A percentile compares a stretch with the other conserved stretches of the same genome.
Evolutionary conservation across 2,888 invertebrate genomes (phyloP).

Genomic region (Microctonus hyperodae): DNA sequence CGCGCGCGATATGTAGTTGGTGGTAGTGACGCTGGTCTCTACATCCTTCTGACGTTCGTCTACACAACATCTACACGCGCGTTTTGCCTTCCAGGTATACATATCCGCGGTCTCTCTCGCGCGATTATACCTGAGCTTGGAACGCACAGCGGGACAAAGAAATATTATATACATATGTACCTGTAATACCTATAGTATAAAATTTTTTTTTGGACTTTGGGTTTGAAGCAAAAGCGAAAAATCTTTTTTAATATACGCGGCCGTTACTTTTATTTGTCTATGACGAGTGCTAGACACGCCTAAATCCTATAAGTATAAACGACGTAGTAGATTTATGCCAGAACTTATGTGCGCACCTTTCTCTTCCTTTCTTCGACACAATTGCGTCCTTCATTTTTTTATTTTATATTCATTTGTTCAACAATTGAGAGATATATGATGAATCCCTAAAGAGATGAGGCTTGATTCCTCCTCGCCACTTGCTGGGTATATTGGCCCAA

Average conservation of each 20-base stretch:
- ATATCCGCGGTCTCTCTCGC: background rate
- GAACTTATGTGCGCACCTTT: conserved; percentile 6
- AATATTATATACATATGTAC: background rate
- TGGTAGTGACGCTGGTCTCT: conserved; percentile 38
- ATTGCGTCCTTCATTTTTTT: conserved; percentile 12
- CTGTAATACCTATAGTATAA: background rate
- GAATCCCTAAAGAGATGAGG: background rate
- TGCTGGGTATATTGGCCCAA: conserved; percentile 38
- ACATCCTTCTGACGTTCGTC: conserved; percentile 18
- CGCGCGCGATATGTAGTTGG: conserved; percentile 27
- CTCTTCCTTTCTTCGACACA: background rate
- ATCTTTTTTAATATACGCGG: conserved; percentile 33
- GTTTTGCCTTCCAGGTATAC: conserved; percentile 37
- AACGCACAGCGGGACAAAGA: conserved; percentile 31
- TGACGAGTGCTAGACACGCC: conserved; percentile 22
- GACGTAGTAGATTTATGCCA: conserved; percentile 25
- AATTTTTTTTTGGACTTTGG: background rate
- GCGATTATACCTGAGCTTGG: conserved; percentile 12
- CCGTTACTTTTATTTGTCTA: conserved; percentile 54
- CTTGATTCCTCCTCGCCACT: conserved; percentile 38
- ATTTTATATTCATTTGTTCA: conserved; percentile 1
- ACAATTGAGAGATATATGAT: background rate
- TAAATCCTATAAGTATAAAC: background rate
- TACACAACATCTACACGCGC: background rate
- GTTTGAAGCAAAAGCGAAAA: conserved; percentile 2